A percentile compares a stretch with the other conserved stretches of the same genome.
Conservation (phyloP, 37 sponge, comb jelly and placozoan species). For the Aplysina aerophoba region DNA sequence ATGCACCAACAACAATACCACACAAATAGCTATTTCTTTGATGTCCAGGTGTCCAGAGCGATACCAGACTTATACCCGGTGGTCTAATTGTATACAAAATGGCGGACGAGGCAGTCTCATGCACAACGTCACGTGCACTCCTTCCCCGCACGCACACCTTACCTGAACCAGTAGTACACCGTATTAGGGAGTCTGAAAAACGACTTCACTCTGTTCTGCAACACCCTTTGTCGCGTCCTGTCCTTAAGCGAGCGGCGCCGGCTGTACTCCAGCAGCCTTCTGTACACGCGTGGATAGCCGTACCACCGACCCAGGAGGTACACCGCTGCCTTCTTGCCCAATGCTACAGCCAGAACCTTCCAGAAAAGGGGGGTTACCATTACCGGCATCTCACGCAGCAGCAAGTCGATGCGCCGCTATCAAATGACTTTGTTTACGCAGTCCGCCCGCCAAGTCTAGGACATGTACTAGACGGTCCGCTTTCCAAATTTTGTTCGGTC, state of each 20-base stretch:
- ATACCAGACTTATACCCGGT: too few relatives aligned
- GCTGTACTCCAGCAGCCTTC: slow-evolving; percentile 62
- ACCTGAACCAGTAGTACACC: slow-evolving; percentile 28
- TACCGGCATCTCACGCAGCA: slow-evolving; percentile 1
- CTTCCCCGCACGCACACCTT: not conserved
- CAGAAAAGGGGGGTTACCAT: slow-evolving; percentile 38
- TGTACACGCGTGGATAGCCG: slow-evolving; percentile 74
- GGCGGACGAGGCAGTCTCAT: too few relatives aligned
- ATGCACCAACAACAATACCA: too few relatives aligned
- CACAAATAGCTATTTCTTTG: too few relatives aligned
- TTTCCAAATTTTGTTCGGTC: too few relatives aligned
- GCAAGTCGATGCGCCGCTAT: too few relatives aligned
- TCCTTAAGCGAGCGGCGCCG: slow-evolving; percentile 26
- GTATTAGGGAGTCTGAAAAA: slow-evolving; percentile 79
- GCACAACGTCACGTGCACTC: too few relatives aligned
- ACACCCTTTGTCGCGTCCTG: slow-evolving; percentile 24
- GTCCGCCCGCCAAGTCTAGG: too few relatives aligned
- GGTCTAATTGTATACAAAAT: too few relatives aligned
- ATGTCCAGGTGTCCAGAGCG: too few relatives aligned
- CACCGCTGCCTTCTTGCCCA: slow-evolving; percentile 67
- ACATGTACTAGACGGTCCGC: too few relatives aligned
- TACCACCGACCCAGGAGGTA: slow-evolving; percentile 74
- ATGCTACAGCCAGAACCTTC: slow-evolving; percentile 58
- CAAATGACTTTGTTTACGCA: too few relatives aligned
- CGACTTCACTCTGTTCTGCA: slow-evolving; percentile 67